Base-by-base conservation (phyloP, 2,797 vertebrate species). In the Micropoecilia bifurca region DNA sequence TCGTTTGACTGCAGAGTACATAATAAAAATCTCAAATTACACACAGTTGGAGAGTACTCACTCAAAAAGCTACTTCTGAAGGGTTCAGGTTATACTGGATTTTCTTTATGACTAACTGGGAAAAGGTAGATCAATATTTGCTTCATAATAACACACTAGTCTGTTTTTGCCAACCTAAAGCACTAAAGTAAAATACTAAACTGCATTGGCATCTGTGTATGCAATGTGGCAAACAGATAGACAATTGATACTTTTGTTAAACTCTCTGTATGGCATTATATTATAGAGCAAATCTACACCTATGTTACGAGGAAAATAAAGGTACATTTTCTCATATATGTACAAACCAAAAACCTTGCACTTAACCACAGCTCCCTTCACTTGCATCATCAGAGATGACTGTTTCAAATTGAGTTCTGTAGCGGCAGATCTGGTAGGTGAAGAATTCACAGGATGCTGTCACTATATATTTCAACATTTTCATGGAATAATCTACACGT, bases 391-490 rank as follows among this genome's bases (percentile, higher is more conserved):
- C 33, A 78, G 57, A 71, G 25, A 71, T 47, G 3, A 25, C 41
- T 43, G 61, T 36, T 74, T 80, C 6, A 47, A 75, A 63, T 36
- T 55, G 46, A 33, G 3, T 3, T 43, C 33, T 74, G 43, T 20
- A 71, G 50, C 8, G 22, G 10, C 30, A n/a, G 41, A 28, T 33
- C 33, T 50, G 30, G 72, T 50, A 33, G 9, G 45, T 2, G 28
- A 39, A 18, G 4, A 55, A 36, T 45, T 43, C 53, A 73, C 13
- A 74, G 71, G 30, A 41, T 69, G 53, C 25, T 48, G 25, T 41
- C 61, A 82, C 43, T 66, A 22, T 63, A 22, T 22, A 76, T 50
- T 63, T 25, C 4, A 39, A 82, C 73, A 47, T 28, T 39, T 36
- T 59, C 4, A 33, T 30, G 47, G 41, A 57, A 74, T 47, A 74